Percentiles rank a stretch among this genome's conserved stretches.
Conservation (phyloP, 2,888 invertebrate species). For the Teleiodes luculella region DNA sequence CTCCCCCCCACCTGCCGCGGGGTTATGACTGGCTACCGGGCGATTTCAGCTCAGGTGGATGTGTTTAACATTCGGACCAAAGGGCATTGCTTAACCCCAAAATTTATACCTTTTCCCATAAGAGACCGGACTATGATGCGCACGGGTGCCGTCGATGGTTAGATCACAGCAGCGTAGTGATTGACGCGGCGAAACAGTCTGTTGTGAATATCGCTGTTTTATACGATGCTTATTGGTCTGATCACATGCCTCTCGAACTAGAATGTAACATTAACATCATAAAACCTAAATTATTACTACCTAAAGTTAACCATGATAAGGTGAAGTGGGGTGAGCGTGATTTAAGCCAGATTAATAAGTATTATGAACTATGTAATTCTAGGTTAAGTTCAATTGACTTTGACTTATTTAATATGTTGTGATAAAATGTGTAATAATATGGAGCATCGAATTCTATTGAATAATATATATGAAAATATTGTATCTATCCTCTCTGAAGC, state of each 20-base stretch:
- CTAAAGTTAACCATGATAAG: not conserved
- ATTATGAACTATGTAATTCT: not conserved
- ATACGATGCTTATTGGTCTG: slow-evolving; percentile 18
- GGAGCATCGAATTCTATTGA: slow-evolving; percentile 14
- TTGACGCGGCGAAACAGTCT: slow-evolving; percentile 8
- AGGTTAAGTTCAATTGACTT: not conserved
- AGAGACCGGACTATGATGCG: too few relatives aligned
- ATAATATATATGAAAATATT: slow-evolving; percentile 18
- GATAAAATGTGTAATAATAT: slow-evolving; percentile 4
- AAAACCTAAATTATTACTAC: not conserved
- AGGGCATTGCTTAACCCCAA: too few relatives aligned
- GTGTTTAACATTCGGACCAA: too few relatives aligned
- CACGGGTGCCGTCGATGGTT: slow-evolving; percentile 11
- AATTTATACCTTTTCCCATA: too few relatives aligned
- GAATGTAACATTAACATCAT: slow-evolving; percentile 16
- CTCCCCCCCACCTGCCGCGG: too few relatives aligned
- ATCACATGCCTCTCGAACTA: slow-evolving; percentile 18
- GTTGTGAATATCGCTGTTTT: slow-evolving; percentile 6
- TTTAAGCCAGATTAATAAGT: slow-evolving; percentile 3
- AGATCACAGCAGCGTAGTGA: slow-evolving; percentile 12
- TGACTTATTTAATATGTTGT: slow-evolving; percentile 4
- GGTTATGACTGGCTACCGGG: too few relatives aligned
- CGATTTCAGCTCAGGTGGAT: too few relatives aligned
- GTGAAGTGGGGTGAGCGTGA: slow-evolving; percentile 8
- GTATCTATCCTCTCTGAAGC: slow-evolving; percentile 11